Conservation (phyloP, 1,140 invertebrate genomes). For the Planococcus citri region DNA sequence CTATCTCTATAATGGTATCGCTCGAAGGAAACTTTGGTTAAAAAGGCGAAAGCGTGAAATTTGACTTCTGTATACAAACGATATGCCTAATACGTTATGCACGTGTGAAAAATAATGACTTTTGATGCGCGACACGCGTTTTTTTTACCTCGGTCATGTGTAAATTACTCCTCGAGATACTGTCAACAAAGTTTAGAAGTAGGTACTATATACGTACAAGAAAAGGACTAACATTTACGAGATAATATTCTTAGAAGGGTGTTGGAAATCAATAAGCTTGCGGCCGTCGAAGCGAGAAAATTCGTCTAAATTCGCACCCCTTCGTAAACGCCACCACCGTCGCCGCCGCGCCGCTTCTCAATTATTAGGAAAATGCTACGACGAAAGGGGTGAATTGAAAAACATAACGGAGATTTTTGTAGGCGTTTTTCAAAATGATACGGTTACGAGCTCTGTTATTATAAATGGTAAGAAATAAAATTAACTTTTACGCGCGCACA, state of each 20-base stretch:
- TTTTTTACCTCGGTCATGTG: not conserved
- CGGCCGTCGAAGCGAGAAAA: constrained; percentile 16
- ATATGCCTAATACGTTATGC: no score
- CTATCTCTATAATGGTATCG: no score
- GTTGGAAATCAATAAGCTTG: constrained; percentile 18
- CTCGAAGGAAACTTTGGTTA: no score
- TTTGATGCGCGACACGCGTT: no score
- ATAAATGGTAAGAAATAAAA: not conserved
- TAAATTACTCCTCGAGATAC: not conserved
- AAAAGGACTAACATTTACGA: constrained; percentile 10
- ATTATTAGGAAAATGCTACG: constrained; percentile 12
- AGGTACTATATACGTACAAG: no score
- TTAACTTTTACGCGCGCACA: not conserved
- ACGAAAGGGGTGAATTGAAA: not conserved
- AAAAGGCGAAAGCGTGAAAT: no score
- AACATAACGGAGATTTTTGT: constrained; percentile 7
- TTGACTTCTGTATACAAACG: no score
- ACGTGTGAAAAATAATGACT: no score
- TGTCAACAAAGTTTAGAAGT: not conserved
- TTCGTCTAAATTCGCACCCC: constrained; percentile 18
- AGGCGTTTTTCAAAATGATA: not conserved
- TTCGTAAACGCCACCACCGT: no score
- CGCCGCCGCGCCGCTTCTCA: not conserved
- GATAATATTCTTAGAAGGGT: constrained; percentile 8
- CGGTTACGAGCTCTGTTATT: not conserved